Percentiles rank a stretch among this genome's conserved stretches.
These are phyloP conservation scores for Plecotus auritus DNA, from an alignment of 2,113 vertebrate genomes.

Conservation along the genomic window DNA sequence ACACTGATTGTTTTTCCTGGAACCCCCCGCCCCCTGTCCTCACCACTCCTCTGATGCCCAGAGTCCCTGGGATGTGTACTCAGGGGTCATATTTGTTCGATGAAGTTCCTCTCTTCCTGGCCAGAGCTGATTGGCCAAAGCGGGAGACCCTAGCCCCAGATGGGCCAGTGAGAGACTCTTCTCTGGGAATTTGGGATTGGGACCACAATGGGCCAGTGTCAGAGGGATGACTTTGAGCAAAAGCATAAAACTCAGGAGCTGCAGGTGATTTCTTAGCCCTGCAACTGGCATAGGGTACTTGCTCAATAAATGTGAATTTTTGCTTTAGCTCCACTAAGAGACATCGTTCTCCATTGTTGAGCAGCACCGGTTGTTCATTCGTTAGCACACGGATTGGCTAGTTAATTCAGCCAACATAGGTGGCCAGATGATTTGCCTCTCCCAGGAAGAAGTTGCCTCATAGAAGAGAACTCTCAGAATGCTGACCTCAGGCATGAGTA, in stretches of 20 bases:
- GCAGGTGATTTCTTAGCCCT: background rate
- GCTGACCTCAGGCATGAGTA: background rate
- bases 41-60: accelerated
- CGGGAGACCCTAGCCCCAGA: background rate
- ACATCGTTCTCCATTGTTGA: background rate
- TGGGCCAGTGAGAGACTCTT: background rate
- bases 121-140: background rate
- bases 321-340: background rate
- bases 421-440: background rate
- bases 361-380: background rate
- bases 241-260: background rate
- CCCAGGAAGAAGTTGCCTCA: background rate
- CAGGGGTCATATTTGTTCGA: background rate
- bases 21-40: accelerated
- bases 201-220: background rate
- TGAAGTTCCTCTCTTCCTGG: too few species aligned
- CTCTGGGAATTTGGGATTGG: background rate
- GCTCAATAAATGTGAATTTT: background rate
- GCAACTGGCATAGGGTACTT: background rate
- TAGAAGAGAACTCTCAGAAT: background rate
- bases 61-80: too few species aligned
- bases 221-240: background rate
- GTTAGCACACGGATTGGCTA: background rate
- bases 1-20: background rate
- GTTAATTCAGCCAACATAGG: background rate